Evolutionary conservation across 2,888 invertebrate species (phyloP), one percentile per base, ranked within the genome.

Genomic region (Zaprionus lineosus): DNA sequence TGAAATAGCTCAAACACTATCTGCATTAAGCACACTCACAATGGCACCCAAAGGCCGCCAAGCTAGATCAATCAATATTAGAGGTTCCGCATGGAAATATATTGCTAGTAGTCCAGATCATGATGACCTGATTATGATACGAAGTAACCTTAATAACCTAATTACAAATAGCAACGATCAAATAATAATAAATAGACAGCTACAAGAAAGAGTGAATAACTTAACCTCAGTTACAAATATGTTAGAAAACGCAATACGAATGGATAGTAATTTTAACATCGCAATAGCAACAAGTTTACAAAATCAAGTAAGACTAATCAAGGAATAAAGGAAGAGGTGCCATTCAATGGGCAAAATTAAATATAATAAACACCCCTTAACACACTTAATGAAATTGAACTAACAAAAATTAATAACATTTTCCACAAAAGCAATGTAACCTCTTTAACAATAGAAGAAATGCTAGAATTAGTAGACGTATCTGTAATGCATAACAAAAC

Each of bases 271-370:
- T 6, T 9, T 29, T 3, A 29, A n/a, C 29, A 11, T 6, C n/a
- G 29, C n/a, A n/a, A n/a, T n/a, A 33, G 33, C 33, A 4, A 33
- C n/a, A 5, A 33, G 9, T 14, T 15, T 31, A 15, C 33, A 33
- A 1, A 33, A 33, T 33, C 16, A 36, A 11, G 11, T 36, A 9
- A 18, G 36, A 9, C 9, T n/a, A 3, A 9, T 36, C n/a, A 36
- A 16, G 19, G 19, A 36, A 1, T 36, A 8, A 36, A 36, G 8
- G 18, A 36, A 9, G n/a, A 18, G n/a, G 19, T 6, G 36, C 36
- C 36, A 26, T 60, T 48, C 37, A 48, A 28, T 31, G 16, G 44
- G 44, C 24, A 39, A 40, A 26, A 28, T 0, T 15, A 9, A 4
- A 33, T 24, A n/a, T 36, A 36, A 36, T 36, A 14, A 36, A 36